Evolutionary conservation across 2,113 vertebrate genomes (phyloP).

Genomic region (Scatophagus argus): DNA sequence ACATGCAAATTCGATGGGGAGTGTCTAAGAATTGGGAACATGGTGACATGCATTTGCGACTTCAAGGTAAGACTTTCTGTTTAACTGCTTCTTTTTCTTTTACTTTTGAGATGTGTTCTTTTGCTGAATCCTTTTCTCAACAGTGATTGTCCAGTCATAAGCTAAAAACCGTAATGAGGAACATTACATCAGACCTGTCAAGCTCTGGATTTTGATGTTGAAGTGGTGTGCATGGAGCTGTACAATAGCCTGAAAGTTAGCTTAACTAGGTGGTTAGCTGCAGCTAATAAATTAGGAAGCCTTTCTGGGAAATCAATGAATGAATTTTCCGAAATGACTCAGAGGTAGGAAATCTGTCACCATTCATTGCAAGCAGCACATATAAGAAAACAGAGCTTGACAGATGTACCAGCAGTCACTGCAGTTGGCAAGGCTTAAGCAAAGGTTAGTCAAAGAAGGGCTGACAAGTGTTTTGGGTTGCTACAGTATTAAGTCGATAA

Average conservation of each 20-base stretch:
- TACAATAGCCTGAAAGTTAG: no score
- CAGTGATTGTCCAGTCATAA: not conserved
- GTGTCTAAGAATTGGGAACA: constrained; percentile 98
- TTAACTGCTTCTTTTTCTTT: not conserved
- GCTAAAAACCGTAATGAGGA: not conserved
- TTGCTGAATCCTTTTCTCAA: not conserved
- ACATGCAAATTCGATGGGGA: constrained; percentile 99
- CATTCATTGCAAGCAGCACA: not conserved
- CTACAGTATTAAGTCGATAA: not conserved
- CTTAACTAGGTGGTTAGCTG: not conserved
- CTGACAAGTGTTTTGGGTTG: not conserved
- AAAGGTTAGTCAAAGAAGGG: not conserved
- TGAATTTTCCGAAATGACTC: not conserved
- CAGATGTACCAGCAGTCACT: not conserved
- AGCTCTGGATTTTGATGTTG: not conserved
- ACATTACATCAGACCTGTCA: not conserved
- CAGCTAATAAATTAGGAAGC: not conserved
- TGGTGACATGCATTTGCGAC: constrained; percentile 98
- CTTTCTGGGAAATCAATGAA: not conserved
- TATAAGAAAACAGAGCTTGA: not conserved
- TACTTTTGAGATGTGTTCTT: not conserved
- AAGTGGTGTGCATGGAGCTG: not conserved
- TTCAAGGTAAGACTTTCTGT: constrained; percentile 92
- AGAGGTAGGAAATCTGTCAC: not conserved
- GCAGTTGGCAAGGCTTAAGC: not conserved